Conservation (phyloP, 2,113 vertebrate species). For the Ia io region DNA sequence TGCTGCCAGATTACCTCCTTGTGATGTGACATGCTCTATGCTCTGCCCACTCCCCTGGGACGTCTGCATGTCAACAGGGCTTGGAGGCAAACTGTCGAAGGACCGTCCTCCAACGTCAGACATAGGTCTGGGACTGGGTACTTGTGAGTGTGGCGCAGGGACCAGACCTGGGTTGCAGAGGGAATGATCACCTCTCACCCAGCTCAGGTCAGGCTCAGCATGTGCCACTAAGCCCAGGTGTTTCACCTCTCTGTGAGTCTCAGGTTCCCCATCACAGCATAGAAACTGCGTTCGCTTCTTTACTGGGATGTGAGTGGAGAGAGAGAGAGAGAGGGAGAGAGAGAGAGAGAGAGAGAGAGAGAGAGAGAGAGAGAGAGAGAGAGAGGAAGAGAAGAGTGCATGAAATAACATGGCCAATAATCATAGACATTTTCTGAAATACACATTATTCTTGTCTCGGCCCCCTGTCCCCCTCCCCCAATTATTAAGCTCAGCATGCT, state of each 20-base stretch:
- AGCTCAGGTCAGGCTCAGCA: rapidly evolving
- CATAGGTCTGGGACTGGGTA: background rate
- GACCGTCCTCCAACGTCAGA: rapidly evolving
- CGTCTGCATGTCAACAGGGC: background rate
- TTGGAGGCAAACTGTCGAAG: rapidly evolving
- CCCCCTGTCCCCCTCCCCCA: rapidly evolving
- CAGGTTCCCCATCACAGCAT: background rate
- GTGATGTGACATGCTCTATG: rapidly evolving
- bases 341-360: too few species aligned
- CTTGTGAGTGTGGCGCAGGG: rapidly evolving
- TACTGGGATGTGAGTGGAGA: too few species aligned
- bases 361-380: too few species aligned
- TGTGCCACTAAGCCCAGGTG: rapidly evolving
- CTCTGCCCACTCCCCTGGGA: rapidly evolving
- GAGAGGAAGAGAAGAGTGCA: too few species aligned
- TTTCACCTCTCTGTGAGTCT: background rate
- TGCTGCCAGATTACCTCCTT: rapidly evolving
- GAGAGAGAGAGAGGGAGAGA: too few species aligned
- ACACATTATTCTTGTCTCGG: too few species aligned
- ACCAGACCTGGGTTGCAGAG: rapidly evolving
- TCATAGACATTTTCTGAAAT: rapidly evolving
- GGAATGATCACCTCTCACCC: rapidly evolving
- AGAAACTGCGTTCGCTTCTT: rapidly evolving
- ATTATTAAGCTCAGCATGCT: rapidly evolving
- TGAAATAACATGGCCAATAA: rapidly evolving